A percentile compares a stretch with the other conserved stretches of the same genome.
Evolutionary conservation across 2,113 vertebrate genomes (phyloP).

Genomic region (Columbina picui): DNA sequence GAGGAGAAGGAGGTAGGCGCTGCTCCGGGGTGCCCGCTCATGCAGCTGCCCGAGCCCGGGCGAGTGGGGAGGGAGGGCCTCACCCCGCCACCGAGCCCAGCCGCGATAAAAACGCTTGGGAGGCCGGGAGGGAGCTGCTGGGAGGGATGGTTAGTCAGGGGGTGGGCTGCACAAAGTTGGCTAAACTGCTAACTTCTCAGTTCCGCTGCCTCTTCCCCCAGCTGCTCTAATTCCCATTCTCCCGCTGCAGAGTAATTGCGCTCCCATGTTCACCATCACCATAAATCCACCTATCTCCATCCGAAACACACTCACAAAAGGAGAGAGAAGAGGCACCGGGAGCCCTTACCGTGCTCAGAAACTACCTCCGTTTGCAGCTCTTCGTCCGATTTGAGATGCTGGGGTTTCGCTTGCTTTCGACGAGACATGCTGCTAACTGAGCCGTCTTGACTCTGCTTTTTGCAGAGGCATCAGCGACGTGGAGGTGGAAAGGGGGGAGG

Average conservation of each 20-base stretch:
- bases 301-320: constrained; percentile 6
- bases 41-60: background rate
- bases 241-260: constrained; percentile 15
- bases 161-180: constrained; percentile 58
- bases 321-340: background rate
- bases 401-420: constrained; percentile 99
- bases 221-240: constrained; percentile 24
- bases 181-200: constrained; percentile 59
- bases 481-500: constrained; percentile 64
- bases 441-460: constrained; percentile 85
- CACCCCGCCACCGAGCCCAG: background rate
- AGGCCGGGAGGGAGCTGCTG: background rate
- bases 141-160: background rate
- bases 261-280: constrained; percentile 15
- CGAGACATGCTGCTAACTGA: constrained; percentile 93
- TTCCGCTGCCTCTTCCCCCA: constrained; percentile 12
- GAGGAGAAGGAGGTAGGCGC: background rate
- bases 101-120: background rate
- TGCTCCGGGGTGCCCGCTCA: background rate
- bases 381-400: constrained; percentile 97
- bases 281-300: constrained; percentile 39
- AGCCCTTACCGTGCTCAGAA: constrained; percentile 89
- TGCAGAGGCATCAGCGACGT: constrained; percentile 91
- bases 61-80: background rate
- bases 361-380: constrained; percentile 86